Evolutionary conservation across 1,140 invertebrate species (phyloP).

Genomic region (Neuroterus valhalla): DNA sequence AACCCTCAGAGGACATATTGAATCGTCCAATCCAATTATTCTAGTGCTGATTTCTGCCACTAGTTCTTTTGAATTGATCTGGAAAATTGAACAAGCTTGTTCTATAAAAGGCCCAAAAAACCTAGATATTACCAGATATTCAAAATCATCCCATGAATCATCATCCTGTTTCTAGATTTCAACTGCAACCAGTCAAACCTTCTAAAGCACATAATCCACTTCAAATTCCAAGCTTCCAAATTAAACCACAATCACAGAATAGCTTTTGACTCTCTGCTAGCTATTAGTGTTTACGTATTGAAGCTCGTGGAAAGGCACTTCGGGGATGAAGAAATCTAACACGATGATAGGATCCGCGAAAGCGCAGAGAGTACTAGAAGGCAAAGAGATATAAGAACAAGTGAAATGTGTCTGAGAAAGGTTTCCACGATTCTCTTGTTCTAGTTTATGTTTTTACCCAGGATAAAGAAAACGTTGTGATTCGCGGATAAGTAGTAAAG

Average conservation of each 20-base stretch:
- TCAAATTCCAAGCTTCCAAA: not conserved
- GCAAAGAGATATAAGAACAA: slow-evolving; percentile 9
- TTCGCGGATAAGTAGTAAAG: not conserved
- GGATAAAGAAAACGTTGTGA: slow-evolving; percentile 14
- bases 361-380: not conserved
- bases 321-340: slow-evolving; percentile 18
- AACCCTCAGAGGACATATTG: too few relatives aligned
- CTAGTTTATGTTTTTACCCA: slow-evolving; percentile 22
- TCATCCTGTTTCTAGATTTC: not conserved
- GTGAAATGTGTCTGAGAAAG: slow-evolving; percentile 25
- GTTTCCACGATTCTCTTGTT: slow-evolving; percentile 8
- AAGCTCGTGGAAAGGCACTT: slow-evolving; percentile 20
- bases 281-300: slow-evolving; percentile 28
- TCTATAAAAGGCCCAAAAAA: too few relatives aligned
- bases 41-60: too few relatives aligned
- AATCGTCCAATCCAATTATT: too few relatives aligned
- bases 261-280: not conserved
- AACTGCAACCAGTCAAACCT: not conserved
- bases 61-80: too few relatives aligned
- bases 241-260: slow-evolving; percentile 16
- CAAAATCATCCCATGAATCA: too few relatives aligned
- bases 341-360: slow-evolving; percentile 17
- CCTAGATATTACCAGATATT: too few relatives aligned
- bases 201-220: not conserved
- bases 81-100: too few relatives aligned